Conservation (phyloP, 92 coral and sea anemone genomes). For the Umimayanthus chanpuru region DNA sequence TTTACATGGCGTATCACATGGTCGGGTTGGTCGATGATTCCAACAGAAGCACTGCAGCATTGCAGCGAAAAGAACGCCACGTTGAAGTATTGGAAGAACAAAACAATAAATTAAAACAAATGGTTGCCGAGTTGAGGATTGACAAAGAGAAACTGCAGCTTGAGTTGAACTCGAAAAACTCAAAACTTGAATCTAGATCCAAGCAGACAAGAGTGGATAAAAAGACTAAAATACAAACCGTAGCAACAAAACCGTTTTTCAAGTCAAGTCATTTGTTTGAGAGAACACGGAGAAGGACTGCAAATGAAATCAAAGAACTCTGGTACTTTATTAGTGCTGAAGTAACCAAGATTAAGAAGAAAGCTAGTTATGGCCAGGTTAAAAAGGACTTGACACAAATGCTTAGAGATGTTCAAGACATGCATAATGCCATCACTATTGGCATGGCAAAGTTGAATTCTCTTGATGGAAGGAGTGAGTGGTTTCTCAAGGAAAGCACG, state of each 20-base stretch:
- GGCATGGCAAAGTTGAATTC: conserved; percentile 72
- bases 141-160: conserved; percentile 60
- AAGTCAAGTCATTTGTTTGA: conserved; percentile 65
- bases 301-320: conserved; percentile 81
- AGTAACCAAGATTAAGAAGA: conserved; percentile 67
- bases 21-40: conserved; percentile 75
- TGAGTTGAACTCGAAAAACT: conserved; percentile 48
- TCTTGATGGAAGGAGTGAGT: conserved; percentile 59
- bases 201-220: conserved; percentile 17
- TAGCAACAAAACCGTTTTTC: background rate
- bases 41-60: conserved; percentile 58
- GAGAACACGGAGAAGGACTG: conserved; percentile 68
- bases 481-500: conserved; percentile 71
- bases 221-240: background rate
- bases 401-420: conserved; percentile 68
- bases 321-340: conserved; percentile 94
- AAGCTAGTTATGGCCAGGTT: conserved; percentile 27
- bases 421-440: conserved; percentile 77
- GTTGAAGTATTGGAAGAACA: conserved; percentile 64
- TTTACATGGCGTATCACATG: conserved; percentile 85
- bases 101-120: conserved; percentile 64
- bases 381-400: conserved; percentile 59
- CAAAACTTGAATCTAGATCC: conserved; percentile 34
- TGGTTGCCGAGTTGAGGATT: conserved; percentile 63
- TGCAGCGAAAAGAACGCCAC: conserved; percentile 68